These are phyloP conservation scores for Poecilobothrus nobilitatus DNA, from an alignment of 2,888 invertebrate species.

Conservation along the genomic window DNA sequence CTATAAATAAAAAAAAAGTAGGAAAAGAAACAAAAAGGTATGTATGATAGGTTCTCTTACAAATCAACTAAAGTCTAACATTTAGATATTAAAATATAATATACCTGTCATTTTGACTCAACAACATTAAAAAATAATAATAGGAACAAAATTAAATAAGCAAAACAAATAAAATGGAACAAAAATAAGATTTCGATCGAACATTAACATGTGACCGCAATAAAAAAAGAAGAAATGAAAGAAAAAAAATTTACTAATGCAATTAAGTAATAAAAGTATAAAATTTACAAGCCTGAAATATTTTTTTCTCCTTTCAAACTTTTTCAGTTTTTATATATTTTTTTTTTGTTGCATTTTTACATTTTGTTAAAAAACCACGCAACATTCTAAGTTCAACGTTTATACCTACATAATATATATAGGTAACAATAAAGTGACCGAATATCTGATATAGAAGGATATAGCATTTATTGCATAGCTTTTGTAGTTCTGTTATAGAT, in stretches of 20 bases:
- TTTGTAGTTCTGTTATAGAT: no score
- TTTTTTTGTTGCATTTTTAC: background rate
- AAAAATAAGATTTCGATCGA: background rate
- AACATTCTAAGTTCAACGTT: background rate
- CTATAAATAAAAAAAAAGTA: no score
- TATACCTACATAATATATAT: background rate
- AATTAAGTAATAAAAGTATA: slow-evolving; percentile 1
- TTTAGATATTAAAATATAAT: no score
- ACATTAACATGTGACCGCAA: slow-evolving; percentile 6
- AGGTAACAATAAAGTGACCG: no score
- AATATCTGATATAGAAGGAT: no score
- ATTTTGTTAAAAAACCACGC: background rate
- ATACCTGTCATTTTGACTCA: no score
- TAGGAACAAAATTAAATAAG: no score
- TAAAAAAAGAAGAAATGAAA: background rate
- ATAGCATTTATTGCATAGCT: no score
- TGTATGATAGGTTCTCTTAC: no score
- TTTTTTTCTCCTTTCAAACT: background rate
- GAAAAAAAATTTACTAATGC: background rate
- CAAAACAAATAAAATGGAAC: background rate
- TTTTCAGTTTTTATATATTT: background rate
- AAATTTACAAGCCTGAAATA: slow-evolving; percentile 6
- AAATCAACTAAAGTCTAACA: no score
- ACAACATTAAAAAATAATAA: no score
- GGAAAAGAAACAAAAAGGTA: no score